A percentile compares a stretch with the other conserved stretches of the same genome.
Evolutionary conservation across 1,140 invertebrate species (phyloP).

Genomic region (Sinella curviseta): DNA sequence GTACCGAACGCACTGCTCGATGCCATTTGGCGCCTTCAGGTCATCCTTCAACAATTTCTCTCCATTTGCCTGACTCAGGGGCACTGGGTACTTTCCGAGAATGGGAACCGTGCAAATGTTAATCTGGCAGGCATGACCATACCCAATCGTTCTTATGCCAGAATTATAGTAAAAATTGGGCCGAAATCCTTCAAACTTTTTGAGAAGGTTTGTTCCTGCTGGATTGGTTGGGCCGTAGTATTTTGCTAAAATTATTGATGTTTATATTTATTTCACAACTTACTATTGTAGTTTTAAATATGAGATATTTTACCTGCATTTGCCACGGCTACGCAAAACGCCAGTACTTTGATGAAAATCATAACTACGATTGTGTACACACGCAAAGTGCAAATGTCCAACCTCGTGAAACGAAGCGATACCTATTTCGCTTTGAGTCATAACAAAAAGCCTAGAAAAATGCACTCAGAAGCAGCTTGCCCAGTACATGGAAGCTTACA

Average conservation of each 20-base stretch:
- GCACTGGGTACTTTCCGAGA: neutral
- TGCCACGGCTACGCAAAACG: too few species aligned
- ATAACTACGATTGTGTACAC: too few species aligned
- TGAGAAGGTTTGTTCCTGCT: neutral
- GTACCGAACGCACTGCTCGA: neutral
- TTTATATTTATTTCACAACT: too few species aligned
- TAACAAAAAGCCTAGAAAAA: too few species aligned
- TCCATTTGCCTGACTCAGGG: neutral
- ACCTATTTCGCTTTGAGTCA: too few species aligned
- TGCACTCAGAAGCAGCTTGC: too few species aligned
- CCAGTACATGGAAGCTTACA: too few species aligned
- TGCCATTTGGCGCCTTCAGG: neutral
- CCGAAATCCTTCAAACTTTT: neutral
- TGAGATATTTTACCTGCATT: too few species aligned
- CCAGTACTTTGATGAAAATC: too few species aligned
- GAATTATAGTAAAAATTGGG: neutral
- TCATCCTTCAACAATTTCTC: neutral
- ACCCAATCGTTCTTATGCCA: slow-evolving; percentile 5
- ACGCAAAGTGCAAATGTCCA: too few species aligned
- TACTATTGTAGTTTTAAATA: too few species aligned
- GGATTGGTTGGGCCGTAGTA: slow-evolving; percentile 6
- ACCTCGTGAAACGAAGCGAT: too few species aligned
- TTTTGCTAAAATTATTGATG: slow-evolving; percentile 7
- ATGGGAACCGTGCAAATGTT: neutral
- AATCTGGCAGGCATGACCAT: slow-evolving; percentile 4